Conservation (phyloP, 2,888 invertebrate genomes). For the Loripinus fragilis region DNA sequence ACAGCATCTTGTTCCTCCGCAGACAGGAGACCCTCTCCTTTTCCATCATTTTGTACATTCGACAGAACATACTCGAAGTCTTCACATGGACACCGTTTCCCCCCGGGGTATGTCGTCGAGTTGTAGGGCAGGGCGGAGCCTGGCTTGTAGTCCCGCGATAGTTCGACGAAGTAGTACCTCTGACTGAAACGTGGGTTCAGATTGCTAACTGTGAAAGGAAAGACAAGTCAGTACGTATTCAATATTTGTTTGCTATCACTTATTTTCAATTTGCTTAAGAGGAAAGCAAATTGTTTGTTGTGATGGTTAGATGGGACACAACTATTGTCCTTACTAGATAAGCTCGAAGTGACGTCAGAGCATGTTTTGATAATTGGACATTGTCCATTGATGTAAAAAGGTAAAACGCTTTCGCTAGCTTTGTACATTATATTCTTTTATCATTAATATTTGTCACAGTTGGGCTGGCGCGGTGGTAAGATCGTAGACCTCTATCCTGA, state of each 20-base stretch:
- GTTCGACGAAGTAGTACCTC: conserved; percentile 31
- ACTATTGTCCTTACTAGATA: too few species aligned
- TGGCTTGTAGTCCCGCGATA: conserved; percentile 24
- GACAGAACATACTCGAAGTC: conserved; percentile 36
- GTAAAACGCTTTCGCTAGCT: too few species aligned
- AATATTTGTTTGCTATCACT: not conserved
- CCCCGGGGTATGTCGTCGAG: conserved; percentile 35
- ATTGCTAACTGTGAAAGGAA: conserved; percentile 22
- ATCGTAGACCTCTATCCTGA: too few species aligned
- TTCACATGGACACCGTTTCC: conserved; percentile 26
- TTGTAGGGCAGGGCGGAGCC: conserved; percentile 35
- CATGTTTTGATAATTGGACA: too few species aligned
- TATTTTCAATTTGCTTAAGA: not conserved
- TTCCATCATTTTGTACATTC: conserved; percentile 32
- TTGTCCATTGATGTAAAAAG: too few species aligned
- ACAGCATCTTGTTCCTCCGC: not conserved
- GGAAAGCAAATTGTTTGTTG: too few species aligned
- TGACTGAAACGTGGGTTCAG: conserved; percentile 35
- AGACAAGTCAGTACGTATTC: too few species aligned
- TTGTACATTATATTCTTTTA: too few species aligned
- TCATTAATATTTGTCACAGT: too few species aligned
- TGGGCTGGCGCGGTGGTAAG: too few species aligned
- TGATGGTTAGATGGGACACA: too few species aligned
- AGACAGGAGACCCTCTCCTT: not conserved
- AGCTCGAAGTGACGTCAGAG: too few species aligned